Conservation (phyloP, 2,888 invertebrate species). For the Acleris laterana region DNA sequence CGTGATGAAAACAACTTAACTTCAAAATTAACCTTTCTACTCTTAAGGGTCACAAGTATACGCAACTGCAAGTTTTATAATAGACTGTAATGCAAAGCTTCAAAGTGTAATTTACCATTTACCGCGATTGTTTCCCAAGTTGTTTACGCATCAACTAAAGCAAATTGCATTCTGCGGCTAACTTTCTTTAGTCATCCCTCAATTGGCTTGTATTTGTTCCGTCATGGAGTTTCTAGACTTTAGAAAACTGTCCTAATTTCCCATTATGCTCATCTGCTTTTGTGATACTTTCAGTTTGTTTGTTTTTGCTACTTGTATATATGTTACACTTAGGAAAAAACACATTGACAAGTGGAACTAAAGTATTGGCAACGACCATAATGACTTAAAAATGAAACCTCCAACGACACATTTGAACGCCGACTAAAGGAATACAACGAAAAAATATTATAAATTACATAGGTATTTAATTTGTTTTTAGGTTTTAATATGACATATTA, state of each 20-base stretch:
- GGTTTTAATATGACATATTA: too few species aligned
- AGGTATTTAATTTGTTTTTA: too few species aligned
- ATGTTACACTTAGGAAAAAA: too few species aligned
- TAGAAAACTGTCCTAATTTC: conserved; percentile 40
- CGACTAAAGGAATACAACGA: too few species aligned
- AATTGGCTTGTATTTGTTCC: conserved; percentile 51
- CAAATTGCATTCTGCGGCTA: conserved; percentile 60
- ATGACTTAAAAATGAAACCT: too few species aligned
- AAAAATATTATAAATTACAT: too few species aligned
- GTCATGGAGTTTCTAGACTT: conserved; percentile 29
- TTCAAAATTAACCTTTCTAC: conserved; percentile 5
- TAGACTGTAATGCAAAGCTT: conserved; percentile 2
- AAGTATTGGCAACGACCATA: too few species aligned
- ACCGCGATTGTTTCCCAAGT: conserved; percentile 14
- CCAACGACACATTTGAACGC: too few species aligned
- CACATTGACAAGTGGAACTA: too few species aligned
- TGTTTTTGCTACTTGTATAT: too few species aligned
- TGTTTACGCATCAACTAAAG: conserved; percentile 58
- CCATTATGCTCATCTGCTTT: conserved; percentile 24
- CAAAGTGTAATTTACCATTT: background rate
- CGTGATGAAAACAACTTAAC: conserved; percentile 8
- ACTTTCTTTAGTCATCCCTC: conserved; percentile 58
- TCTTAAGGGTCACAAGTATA: too few species aligned
- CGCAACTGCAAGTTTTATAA: background rate
- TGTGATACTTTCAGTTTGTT: background rate